Percentiles rank a stretch among this genome's conserved stretches.
phyloP scores from a whole-genome alignment of 2,888 invertebrate genomes.

The Lumbricus terrestris region DNA sequence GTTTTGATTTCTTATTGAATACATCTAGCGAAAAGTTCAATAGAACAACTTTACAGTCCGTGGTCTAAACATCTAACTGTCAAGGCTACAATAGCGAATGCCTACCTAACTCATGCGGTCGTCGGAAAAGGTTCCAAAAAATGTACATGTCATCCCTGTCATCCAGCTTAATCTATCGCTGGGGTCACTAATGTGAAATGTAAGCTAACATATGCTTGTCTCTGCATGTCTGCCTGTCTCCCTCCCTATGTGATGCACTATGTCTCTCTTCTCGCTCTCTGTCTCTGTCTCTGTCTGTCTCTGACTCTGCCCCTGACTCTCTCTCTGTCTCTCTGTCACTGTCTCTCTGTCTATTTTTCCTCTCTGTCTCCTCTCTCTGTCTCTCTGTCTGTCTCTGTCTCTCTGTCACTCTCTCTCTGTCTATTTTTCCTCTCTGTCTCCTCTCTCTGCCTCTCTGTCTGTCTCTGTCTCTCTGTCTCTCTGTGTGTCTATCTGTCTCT shows the following conservation, averaged over 20 bases:
- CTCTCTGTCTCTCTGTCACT: neutral
- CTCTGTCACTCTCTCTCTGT: too few species aligned
- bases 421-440: neutral
- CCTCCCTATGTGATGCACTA: too few species aligned
- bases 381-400: too few species aligned
- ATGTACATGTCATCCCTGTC: neutral
- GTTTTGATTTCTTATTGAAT: too few species aligned
- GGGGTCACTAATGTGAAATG: too few species aligned
- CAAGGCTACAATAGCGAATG: neutral
- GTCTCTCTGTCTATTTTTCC: neutral
- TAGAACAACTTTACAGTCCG: too few species aligned
- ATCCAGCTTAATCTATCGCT: neutral
- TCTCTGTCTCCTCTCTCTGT: neutral
- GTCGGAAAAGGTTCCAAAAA: neutral
- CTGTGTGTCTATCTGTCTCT: neutral
- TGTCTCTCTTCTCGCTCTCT: neutral
- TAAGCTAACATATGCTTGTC: too few species aligned
- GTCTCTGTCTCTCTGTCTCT: neutral
- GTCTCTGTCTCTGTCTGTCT: neutral
- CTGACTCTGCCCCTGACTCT: neutral
- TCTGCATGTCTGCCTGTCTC: too few species aligned
- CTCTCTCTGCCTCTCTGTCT: neutral
- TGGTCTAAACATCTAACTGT: too few species aligned
- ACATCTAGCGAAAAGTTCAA: too few species aligned
- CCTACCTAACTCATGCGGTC: neutral